phyloP scores from a whole-genome alignment of 1,140 invertebrate species.

The Druon quercuslanigerum region DNA sequence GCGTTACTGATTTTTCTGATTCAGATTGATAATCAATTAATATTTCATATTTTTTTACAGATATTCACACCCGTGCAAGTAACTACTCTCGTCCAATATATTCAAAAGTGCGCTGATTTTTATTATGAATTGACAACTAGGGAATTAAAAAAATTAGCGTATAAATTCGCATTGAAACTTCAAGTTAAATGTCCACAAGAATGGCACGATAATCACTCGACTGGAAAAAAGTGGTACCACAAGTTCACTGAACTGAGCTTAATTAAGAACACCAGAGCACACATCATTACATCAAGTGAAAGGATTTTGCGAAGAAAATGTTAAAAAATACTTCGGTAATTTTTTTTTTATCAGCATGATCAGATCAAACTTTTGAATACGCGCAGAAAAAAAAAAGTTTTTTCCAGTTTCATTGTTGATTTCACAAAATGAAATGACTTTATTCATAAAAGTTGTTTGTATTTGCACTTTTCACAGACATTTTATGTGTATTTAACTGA shows the following conservation, averaged over 20 bases:
- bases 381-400: too few relatives aligned
- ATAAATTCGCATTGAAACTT: conserved; percentile 12
- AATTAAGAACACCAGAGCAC: conserved; percentile 18
- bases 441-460: neutral
- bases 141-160: conserved; percentile 1
- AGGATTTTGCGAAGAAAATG: conserved; percentile 21
- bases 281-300: too few relatives aligned
- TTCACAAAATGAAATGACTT: too few relatives aligned
- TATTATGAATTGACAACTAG: conserved; percentile 19
- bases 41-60: conserved; percentile 27
- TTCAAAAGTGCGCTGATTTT: conserved; percentile 10
- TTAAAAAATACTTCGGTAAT: conserved; percentile 14
- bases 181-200: neutral
- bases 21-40: conserved; percentile 10
- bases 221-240: conserved; percentile 16
- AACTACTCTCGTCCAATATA: conserved; percentile 10
- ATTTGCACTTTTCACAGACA: too few relatives aligned
- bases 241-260: conserved; percentile 14
- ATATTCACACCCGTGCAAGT: conserved; percentile 18
- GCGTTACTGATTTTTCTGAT: conserved; percentile 1
- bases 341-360: conserved; percentile 7
- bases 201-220: neutral
- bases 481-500: too few relatives aligned
- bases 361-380: too few relatives aligned
- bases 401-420: too few relatives aligned